A percentile compares a stretch with the other conserved stretches of the same genome.
phyloP scores from a whole-genome alignment of 1,140 invertebrate genomes.

The Plodia interpunctella region DNA sequence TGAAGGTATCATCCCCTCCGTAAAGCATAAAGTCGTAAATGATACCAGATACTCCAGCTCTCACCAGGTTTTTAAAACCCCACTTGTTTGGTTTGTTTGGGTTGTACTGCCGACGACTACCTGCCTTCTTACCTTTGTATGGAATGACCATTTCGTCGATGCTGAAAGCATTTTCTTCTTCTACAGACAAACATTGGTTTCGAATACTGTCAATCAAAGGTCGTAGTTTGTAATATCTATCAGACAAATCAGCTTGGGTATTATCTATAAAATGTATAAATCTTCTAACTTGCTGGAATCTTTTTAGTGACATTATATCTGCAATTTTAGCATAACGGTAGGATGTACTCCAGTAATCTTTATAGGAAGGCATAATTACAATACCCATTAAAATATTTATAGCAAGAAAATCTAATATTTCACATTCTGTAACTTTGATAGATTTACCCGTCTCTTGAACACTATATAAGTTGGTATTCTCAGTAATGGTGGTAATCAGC shows the following conservation, averaged over 20 bases:
- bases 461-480: conserved; percentile 21
- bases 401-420: conserved; percentile 19
- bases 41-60: conserved; percentile 32
- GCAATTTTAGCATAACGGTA: conserved; percentile 3
- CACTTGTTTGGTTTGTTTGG: conserved; percentile 24
- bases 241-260: not conserved
- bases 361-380: conserved; percentile 20
- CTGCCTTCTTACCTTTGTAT: conserved; percentile 10
- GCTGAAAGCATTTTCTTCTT: conserved; percentile 8
- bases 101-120: conserved; percentile 8
- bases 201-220: not conserved
- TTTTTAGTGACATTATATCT: no score
- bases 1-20: conserved; percentile 36
- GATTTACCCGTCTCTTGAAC: conserved; percentile 16
- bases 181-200: not conserved
- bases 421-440: conserved; percentile 7
- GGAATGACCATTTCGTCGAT: conserved; percentile 10
- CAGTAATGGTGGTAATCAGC: no score
- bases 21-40: conserved; percentile 62
- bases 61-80: conserved; percentile 59
- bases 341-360: conserved; percentile 17
- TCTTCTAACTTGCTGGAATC: not conserved
- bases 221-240: not conserved
- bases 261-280: not conserved
- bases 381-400: conserved; percentile 19